Conservation (phyloP, 2,113 vertebrate genomes). For the Chlorodrepanis virens region DNA sequence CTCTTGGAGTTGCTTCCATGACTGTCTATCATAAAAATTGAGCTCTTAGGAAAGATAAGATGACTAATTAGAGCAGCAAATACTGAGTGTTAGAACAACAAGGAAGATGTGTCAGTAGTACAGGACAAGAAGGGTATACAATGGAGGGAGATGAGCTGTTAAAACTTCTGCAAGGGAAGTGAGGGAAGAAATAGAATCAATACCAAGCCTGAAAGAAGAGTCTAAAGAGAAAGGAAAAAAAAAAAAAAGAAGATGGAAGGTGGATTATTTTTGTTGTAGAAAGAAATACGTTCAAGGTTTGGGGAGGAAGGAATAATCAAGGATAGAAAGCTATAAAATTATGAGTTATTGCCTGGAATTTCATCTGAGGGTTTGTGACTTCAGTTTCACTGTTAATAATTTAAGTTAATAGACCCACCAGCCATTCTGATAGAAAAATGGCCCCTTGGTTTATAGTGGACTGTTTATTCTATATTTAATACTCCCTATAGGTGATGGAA, state of each 20-base stretch:
- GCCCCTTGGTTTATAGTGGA: background rate
- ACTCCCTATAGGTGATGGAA: conserved; percentile 35
- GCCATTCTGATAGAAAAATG: conserved; percentile 18
- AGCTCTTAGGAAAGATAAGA: background rate
- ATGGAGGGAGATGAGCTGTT: background rate
- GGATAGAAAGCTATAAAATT: conserved; percentile 1
- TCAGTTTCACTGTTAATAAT: conserved; percentile 29
- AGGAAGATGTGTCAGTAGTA: background rate
- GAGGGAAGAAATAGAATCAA: background rate
- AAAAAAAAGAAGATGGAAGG: background rate
- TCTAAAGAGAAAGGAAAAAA: background rate
- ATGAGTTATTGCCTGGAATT: conserved; percentile 21
- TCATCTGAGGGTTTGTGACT: background rate
- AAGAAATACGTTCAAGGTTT: background rate
- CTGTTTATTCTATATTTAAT: conserved; percentile 40
- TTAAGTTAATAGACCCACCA: conserved; percentile 9
- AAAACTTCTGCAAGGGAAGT: background rate
- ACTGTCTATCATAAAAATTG: background rate
- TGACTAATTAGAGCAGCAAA: background rate
- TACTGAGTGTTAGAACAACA: background rate
- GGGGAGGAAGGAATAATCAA: background rate
- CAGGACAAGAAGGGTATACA: background rate
- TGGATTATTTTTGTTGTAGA: background rate
- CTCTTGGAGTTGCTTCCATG: background rate
- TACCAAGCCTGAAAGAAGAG: background rate